These are phyloP conservation scores for Berghia stephanieae DNA, from an alignment of 1,140 invertebrate genomes.

Conservation along the genomic window DNA sequence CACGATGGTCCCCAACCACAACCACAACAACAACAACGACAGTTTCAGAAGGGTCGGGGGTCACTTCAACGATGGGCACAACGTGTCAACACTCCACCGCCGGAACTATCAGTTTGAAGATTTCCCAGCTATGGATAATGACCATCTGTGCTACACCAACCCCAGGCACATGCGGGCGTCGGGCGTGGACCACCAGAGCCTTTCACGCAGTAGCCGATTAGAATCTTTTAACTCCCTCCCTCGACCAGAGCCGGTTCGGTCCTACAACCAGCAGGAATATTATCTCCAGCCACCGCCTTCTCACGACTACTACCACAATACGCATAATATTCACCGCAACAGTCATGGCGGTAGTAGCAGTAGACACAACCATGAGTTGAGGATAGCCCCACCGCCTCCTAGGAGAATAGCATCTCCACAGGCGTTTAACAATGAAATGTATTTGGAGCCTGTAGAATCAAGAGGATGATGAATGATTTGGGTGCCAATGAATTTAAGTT, in stretches of 20 bases:
- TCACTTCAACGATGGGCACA: no score
- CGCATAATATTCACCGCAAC: neutral
- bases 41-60: no score
- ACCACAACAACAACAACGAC: slow-evolving; percentile 30
- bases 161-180: no score
- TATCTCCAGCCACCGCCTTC: slow-evolving; percentile 6
- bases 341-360: neutral
- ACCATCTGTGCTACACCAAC: no score
- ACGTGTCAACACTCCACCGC: no score
- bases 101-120: no score
- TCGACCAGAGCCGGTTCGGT: neutral
- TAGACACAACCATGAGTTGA: neutral
- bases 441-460: slow-evolving; percentile 36
- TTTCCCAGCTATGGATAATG: no score
- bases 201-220: neutral
- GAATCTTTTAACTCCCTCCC: neutral
- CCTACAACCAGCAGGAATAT: neutral
- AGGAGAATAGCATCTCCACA: slow-evolving; percentile 25
- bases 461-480: no score
- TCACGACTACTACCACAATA: neutral
- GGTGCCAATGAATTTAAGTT: no score
- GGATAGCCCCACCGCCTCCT: slow-evolving; percentile 19
- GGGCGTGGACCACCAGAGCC: neutral
- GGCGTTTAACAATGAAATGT: slow-evolving; percentile 38
- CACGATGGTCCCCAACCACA: neutral